Base-by-base conservation (phyloP, 2,888 invertebrate genomes). In the Oligia latruncula region DNA sequence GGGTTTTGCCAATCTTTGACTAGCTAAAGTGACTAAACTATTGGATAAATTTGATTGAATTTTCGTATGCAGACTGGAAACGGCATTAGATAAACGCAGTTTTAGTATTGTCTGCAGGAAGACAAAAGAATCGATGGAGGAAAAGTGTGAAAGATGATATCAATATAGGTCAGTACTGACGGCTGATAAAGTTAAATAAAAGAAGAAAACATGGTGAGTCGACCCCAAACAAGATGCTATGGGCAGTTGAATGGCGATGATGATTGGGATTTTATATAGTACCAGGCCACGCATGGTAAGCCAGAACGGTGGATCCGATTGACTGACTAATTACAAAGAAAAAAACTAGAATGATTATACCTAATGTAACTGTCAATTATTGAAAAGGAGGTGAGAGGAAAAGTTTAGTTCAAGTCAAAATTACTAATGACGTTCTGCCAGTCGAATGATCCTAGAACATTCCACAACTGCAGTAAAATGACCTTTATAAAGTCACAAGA, bases 401-500 rank as follows among this genome's bases (percentile, higher is more conserved):
- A 15, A 71, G 6, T 55, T 43, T 43, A 62, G 15, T 62, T 29
- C 1, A 62, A 17, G 15, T 15, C 29, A 4, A 43, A 74, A 65
- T 58, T 8, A 17, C n/a, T 5, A 40, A 15, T 20, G 17, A 43
- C 15, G 20, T 62, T 70, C 17, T 35, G 40, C 17, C 3, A 40
- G 55, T 13, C 8, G 8, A n/a, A 58, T 43, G 0, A 35, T 74
- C 29, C 29, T 40, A 72, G 64, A 81, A 72, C 15, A 23, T 64
- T 49, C 46, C 20, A 35, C 40, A 64, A 4, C 17, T 35, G 1
- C 0, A 40, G 0, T 23, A 60, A 66, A 70, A 70, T 17, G 66
- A 68, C 67, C 58, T 76, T 82, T 40, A 49, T 49, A 1, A 15
- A 52, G 40, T 58, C n/a, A 9, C 20, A 52, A 73, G 17, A 64